Percentiles rank a stretch among this genome's conserved stretches.
These are phyloP conservation scores for Haplochromis vanheusdeni DNA, from an alignment of 2,113 vertebrate genomes.

Conservation along the genomic window DNA sequence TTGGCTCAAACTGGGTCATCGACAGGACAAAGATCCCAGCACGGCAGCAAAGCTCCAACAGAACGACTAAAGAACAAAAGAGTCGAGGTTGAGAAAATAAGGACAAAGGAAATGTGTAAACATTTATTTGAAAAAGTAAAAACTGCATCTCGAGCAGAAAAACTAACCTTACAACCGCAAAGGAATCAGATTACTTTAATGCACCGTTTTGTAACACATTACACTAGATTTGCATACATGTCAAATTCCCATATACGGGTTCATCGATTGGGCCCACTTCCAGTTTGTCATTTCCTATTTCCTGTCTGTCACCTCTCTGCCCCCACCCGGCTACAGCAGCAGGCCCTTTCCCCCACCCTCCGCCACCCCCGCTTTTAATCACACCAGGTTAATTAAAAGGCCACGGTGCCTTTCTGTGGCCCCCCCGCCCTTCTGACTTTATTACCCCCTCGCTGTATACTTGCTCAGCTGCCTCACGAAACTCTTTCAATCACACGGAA, in stretches of 20 bases:
- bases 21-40: background rate
- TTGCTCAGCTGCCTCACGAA: slow-evolving; percentile 63
- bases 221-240: background rate
- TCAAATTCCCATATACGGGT: background rate
- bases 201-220: background rate
- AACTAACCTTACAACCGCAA: background rate
- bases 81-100: background rate
- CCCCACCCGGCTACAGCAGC: slow-evolving; percentile 15
- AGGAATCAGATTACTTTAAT: background rate
- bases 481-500: slow-evolving; percentile 39
- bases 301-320: slow-evolving; percentile 42
- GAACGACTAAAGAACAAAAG: fast-evolving
- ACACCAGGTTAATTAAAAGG: slow-evolving; percentile 84
- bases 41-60: background rate
- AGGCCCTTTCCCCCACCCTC: slow-evolving; percentile 3
- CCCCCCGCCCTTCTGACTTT: slow-evolving; percentile 66
- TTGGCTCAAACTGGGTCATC: background rate
- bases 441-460: slow-evolving; percentile 65
- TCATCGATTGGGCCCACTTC: background rate
- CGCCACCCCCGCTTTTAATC: slow-evolving; percentile 73
- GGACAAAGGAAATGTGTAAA: background rate
- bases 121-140: background rate
- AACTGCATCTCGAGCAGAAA: background rate
- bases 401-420: slow-evolving; percentile 61
- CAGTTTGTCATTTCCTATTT: slow-evolving; percentile 36